Conservation (phyloP, 2,113 vertebrate species). For the Cacatua alba region DNA sequence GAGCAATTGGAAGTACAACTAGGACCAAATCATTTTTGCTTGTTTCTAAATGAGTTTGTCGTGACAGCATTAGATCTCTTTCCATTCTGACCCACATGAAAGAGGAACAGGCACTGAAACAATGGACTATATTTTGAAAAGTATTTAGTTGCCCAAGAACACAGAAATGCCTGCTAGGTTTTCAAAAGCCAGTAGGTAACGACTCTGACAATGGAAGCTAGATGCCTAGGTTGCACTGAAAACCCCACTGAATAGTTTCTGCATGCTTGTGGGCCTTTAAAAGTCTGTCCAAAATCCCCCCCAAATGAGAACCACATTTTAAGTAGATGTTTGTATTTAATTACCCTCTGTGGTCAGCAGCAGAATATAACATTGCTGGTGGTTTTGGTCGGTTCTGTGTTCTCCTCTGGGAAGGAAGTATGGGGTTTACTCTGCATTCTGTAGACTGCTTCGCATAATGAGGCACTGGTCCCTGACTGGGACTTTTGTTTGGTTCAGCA, state of each 20-base stretch:
- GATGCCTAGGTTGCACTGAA: not conserved
- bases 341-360: not conserved
- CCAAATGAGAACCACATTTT: not conserved
- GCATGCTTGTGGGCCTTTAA: not conserved
- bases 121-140: not conserved
- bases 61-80: not conserved
- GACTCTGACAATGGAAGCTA: not conserved
- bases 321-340: slow-evolving; percentile 11
- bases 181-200: slow-evolving; percentile 20
- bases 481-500: not conserved
- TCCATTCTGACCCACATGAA: not conserved
- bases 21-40: not conserved
- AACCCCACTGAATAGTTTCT: not conserved
- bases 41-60: not conserved
- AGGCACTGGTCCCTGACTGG: not conserved
- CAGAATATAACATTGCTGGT: not conserved
- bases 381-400: not conserved
- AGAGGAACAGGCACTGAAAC: not conserved
- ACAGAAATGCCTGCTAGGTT: not conserved
- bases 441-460: not conserved
- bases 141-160: not conserved
- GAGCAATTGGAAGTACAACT: not conserved
- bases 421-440: not conserved
- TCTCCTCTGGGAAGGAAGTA: not conserved
- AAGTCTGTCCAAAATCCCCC: not conserved